Evolutionary conservation across 1,140 invertebrate genomes (phyloP), one percentile per base, ranked within the genome.

Genomic region (Drosophila malerkotliana): DNA sequence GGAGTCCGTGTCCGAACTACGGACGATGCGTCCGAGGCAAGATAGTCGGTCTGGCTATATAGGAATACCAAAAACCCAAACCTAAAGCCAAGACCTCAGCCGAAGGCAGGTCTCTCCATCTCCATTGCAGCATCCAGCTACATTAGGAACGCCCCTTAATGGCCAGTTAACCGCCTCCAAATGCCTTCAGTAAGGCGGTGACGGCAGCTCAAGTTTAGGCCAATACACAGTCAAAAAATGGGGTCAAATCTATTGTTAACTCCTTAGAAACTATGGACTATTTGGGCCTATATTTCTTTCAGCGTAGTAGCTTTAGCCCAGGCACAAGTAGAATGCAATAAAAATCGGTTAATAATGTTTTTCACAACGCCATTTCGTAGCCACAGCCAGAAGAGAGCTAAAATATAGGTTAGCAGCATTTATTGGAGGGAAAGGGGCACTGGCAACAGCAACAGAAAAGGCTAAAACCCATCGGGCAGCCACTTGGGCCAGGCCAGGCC

Each of bases 131-230:
- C 75, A 71, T 74, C 79, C 52, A 72, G 64, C 58, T 82, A 69
- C 79, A 88, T 87, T 87, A 87, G 83, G 81, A 87, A 87, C 83
- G 83, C 83, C 83, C 79, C 79, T 87, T 87, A 88, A 88, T 87
- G 83, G 83, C 55, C 85, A 87, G 83, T 87, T 87, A 88, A 88
- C 83, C 83, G 83, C 83, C 83, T 87, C 58, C 77, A 88, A 87
- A 76, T 77, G 81, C 67, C 67, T 82, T 79, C 60, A 77, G 37
- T 15, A 3, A 47, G 57, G 41, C 30, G 30, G 39, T n/a, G 28
- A 56, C 68, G 55, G 68, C 62, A 63, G 34, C 67, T 9, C 26
- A 32, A 45, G n/a, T 44, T 44, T 18, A 44, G 15, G 41, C 41
- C 8, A 44, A 18, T 15, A 18, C 41, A 44, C 9, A 8, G 41